These are phyloP conservation scores for Sitodiplosis mosellana DNA, from an alignment of 1,140 invertebrate genomes.

Conservation along the genomic window DNA sequence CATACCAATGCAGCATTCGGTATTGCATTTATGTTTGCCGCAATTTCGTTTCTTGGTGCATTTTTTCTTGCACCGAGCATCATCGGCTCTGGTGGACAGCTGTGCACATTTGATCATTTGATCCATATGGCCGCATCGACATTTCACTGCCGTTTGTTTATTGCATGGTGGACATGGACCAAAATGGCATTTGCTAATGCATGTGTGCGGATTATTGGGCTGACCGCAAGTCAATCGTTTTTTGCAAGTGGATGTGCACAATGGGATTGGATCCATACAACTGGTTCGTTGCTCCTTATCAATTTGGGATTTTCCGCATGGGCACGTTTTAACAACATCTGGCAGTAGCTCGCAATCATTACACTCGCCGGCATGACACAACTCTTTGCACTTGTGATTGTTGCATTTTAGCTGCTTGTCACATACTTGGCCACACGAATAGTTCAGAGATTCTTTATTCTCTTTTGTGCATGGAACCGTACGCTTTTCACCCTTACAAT, in stretches of 20 bases:
- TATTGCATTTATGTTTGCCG: constrained; percentile 77
- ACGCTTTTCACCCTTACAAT: constrained; percentile 23
- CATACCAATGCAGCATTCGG: constrained; percentile 53
- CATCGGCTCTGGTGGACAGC: constrained; percentile 44
- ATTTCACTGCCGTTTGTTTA: constrained; percentile 55
- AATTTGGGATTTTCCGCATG: constrained; percentile 55
- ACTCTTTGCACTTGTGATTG: constrained; percentile 51
- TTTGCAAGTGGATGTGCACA: constrained; percentile 63
- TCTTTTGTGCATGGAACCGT: constrained; percentile 31
- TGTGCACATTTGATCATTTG: constrained; percentile 64
- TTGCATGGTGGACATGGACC: constrained; percentile 69
- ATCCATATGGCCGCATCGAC: constrained; percentile 79
- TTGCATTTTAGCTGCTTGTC: constrained; percentile 48
- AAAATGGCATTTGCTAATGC: constrained; percentile 48
- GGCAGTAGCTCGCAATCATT: constrained; percentile 40
- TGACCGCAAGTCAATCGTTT: constrained; percentile 69
- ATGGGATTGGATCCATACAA: constrained; percentile 73
- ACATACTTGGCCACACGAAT: constrained; percentile 50
- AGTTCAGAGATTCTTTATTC: constrained; percentile 23
- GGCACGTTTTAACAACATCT: constrained; percentile 51
- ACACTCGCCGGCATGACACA: constrained; percentile 53
- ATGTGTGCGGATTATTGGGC: constrained; percentile 44
- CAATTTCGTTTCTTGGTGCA: constrained; percentile 71
- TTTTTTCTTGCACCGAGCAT: constrained; percentile 65
- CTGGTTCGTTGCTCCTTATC: constrained; percentile 29